Evolutionary conservation across 2,888 invertebrate species (phyloP), one percentile per base, ranked within the genome.

Genomic region (Pycnomerus fuliginosus): DNA sequence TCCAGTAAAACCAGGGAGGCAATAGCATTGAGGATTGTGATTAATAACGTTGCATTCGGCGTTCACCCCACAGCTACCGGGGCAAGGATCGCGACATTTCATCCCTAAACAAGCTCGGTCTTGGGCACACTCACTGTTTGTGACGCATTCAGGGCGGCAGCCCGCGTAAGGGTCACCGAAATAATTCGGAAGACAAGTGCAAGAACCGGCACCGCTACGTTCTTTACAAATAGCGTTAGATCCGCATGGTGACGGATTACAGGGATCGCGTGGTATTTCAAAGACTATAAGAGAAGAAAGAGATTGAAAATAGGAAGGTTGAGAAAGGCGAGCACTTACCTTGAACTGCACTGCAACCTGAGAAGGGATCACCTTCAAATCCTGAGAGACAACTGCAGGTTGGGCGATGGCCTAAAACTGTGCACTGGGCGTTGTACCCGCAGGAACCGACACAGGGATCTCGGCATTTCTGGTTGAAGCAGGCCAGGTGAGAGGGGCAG

Each of bases 311-410:
- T 33, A 33, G 32, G 34, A 41, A 31, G 33, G 34, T 20, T 28
- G 24, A 7, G 8, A 33, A 8, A 25, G 11, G 5, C 25, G 25
- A 44, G 36, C 15, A 50, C 75, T 62, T 69, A 73, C 72, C 70
- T 61, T 60, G 74, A 20, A 74, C 69, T 31, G 74, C 78, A 61
- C 76, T 81, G 62, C 89, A 90, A 39, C 85, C 85, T 25, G 82
- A 80, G 65, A 87, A 87, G 14, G 90, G 87, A 76, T 90, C 87
- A 15, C 90, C 90, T 60, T 85, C 83, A 62, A 77, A 87, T n/a
- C 84, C 85, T 28, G 78, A 76, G 38, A 81, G 75, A 61, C 90
- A 90, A 28, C 80, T 79, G 61, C 90, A 90, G 52, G 84, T 78
- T 0, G 88, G 87, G 53, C 82, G 81, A 70, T 89, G 89, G 63